Base-by-base conservation (phyloP, 2,113 vertebrate genomes). In the Colaptes auratus region DNA sequence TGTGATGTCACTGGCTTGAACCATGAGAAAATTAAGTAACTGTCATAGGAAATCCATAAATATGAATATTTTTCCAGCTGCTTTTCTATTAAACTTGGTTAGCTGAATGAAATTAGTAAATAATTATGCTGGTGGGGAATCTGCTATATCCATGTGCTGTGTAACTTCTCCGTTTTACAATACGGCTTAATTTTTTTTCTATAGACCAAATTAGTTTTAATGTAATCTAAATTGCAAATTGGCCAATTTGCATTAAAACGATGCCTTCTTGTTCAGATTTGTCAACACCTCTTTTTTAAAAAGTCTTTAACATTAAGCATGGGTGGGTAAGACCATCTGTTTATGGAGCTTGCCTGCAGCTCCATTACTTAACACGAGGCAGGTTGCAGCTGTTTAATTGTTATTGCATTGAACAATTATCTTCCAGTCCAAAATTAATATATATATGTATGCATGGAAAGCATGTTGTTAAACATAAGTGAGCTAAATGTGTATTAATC, bases 381-480 rank as follows among this genome's bases (percentile, higher is more conserved):
- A 97, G 95, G 96, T 97, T 98, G 97, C 97, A 98, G 97, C 97
- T 98, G 97, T 97, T 98, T 98, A 98, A 98, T 98, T 98, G 98
- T 98, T 98, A 95, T 4, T 44, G 48, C 82, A 92, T 96, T 90
- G 95, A 98, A 97, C 61, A 3, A 97, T 97, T 96, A 97, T 96
- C 93, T 56, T 95, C 95, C 96, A 75, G 50, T 95, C 97, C 96
- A 97, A 95, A 98, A 98, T 98, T 97, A 98, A 97, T 98, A 98
- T 52, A 24, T 97, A 86, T 96, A 93, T 90, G 91, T 87, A 56
- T 94, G 94, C 94, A 94, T 83, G 76, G 96, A 97, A 98, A 97
- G 88, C 92, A 88, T 96, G 95, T 96, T 63, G 8, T 97, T 97
- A 97, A 97, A 96, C 94, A 79, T 93, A 97, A 97, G 95, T 91